Percentiles rank a stretch among this genome's conserved stretches.
Conservation (phyloP, 2,888 invertebrate species). For the Cactoblastis cactorum region DNA sequence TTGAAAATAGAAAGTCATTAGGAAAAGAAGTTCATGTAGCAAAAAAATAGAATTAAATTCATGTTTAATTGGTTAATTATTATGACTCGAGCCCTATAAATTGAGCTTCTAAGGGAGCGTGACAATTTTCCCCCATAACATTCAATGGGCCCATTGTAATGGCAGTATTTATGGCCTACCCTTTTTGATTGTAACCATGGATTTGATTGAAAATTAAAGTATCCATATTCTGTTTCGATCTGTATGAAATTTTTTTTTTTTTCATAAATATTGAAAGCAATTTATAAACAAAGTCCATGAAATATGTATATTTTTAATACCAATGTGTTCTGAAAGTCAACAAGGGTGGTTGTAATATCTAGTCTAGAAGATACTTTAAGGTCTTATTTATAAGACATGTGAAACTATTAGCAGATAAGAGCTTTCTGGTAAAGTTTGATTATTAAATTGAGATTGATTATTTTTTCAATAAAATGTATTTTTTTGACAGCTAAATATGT, state of each 20-base stretch:
- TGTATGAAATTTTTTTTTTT: too few relatives aligned
- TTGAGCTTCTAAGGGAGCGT: not conserved
- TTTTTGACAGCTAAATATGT: too few relatives aligned
- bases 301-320: too few relatives aligned
- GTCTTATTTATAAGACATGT: conserved; percentile 7
- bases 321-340: not conserved
- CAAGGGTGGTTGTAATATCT: conserved; percentile 9
- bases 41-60: conserved; percentile 46
- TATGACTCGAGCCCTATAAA: not conserved
- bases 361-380: conserved; percentile 14
- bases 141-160: not conserved
- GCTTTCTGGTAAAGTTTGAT: not conserved
- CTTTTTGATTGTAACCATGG: not conserved
- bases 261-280: too few relatives aligned
- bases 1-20: conserved; percentile 81
- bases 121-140: not conserved
- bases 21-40: conserved; percentile 59
- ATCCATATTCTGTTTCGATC: too few relatives aligned
- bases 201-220: not conserved
- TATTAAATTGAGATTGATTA: not conserved
- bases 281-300: too few relatives aligned
- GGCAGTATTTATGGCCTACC: not conserved
- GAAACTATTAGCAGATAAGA: not conserved
- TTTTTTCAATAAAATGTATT: not conserved
- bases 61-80: not conserved